Evolutionary conservation across 2,113 vertebrate species (phyloP), one percentile per base, ranked within the genome.

Genomic region (Sturnus vulgaris): DNA sequence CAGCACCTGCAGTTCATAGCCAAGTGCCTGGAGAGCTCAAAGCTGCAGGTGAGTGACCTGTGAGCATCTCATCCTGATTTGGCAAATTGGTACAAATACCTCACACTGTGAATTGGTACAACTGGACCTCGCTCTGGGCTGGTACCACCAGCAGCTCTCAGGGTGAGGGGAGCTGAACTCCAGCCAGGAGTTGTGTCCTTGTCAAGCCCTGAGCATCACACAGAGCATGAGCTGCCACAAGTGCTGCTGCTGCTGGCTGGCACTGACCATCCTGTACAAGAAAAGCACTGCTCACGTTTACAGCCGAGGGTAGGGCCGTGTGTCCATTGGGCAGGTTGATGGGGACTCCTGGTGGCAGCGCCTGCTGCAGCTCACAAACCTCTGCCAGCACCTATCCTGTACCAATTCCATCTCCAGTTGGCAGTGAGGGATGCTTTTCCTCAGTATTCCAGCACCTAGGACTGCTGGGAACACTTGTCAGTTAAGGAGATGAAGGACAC

Each of bases 181-280:
- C 23, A 55, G 55, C 46, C 2, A 0, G 37, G 24, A 15, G 11
- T 0, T 3, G 33, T 2, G n/a, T 2, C 2, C 2, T 8, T 42
- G n/a, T 17, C 12, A 27, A n/a, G 65, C 35, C 50, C 46, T 8
- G 30, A 14, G 39, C 30, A 30, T 10, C 37, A 3, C 53, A 17
- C 61, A 12, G 47, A 61, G 3, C 40, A 10, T 0, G 56, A 66
- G 33, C 50, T 69, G 21, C 70, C n/a, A 9, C 53, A 28, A 0
- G 15, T 15, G 4, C 60, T 15, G 37, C 2, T 9, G 14, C 55
- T 57, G 24, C 53, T 63, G 21, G 19, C 57, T 24, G 71, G 47
- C 10, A 2, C 59, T 18, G 30, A 0, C 3, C 4, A 1, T 5
- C 1, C 23, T 31, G 16, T 0, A 2, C 15, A 2, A 23, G 47